Evolutionary conservation across 2,113 vertebrate species (phyloP), one percentile per base, ranked within the genome.

Genomic region (Barbus barbus): DNA sequence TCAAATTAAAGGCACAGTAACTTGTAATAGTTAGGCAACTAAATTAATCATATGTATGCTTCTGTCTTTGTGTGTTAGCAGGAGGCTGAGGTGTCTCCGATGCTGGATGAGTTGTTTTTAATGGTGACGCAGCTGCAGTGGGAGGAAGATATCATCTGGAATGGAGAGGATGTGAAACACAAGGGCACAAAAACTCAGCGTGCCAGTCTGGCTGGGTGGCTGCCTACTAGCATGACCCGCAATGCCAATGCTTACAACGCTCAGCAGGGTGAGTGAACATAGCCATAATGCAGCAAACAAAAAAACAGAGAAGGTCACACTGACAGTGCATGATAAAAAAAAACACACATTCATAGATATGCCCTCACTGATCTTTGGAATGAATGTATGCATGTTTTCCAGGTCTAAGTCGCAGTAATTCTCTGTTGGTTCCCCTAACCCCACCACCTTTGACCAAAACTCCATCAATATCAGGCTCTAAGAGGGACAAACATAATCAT

Each of bases 81-180:
- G 4, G 22, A 86, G 22, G 61, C 44, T 9, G 56, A 61, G 84
- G 90, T 89, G 20, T 71, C 82, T 20, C 86, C 86, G 18, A 86
- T 98, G 69, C 96, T 96, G 84, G 96, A 99, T 86, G 97, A 99
- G 91, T 94, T 99, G 85, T 99, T 99, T 92, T 92, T 99, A 63
- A 99, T 99, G 98, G 98, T 99, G 82, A 99, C 98, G 9, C 98
- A 99, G 81, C 94, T 99, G 41, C 97, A 98, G 33, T 99, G 98
- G 98, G 98, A 99, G 87, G 98, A 99, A n/a, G 98, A 99, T 84
- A 98, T 99, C 75, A 99, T 99, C 89, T 99, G 98, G 98, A 99
- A 99, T 1, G 98, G 98, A n/a, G 98, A 99, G 74, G 98, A 99
- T 44, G 95, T 99, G 28, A 99, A 98, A 87, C 97, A 99, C 93